These are phyloP conservation scores for Zaprionus tsacasi DNA, from an alignment of 1,140 invertebrate species.

Conservation along the genomic window DNA sequence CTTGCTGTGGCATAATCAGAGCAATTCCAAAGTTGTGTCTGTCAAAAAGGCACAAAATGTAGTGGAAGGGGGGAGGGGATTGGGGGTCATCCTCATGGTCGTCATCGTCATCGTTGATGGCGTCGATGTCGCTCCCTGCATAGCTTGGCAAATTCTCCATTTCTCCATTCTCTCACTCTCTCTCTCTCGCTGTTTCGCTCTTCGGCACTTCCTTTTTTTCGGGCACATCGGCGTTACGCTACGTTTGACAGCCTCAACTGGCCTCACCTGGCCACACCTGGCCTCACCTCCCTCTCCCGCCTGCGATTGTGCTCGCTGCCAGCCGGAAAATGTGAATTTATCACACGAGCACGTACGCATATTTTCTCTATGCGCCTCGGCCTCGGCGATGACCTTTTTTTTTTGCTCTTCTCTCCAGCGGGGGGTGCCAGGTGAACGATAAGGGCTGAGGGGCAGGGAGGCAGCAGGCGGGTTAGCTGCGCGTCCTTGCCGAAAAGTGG, in stretches of 20 bases:
- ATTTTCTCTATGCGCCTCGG: conserved; percentile 47
- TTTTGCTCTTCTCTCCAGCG: background rate
- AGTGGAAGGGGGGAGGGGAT: background rate
- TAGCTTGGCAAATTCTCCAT: conserved; percentile 19
- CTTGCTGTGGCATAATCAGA: conserved; percentile 70
- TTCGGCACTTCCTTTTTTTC: conserved; percentile 76
- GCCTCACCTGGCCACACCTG: conserved; percentile 31
- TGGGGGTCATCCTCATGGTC: conserved; percentile 24
- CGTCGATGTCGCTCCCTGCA: background rate
- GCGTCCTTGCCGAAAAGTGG: conserved; percentile 40
- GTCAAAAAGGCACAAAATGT: conserved; percentile 79
- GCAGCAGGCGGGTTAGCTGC: background rate
- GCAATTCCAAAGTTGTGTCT: conserved; percentile 78
- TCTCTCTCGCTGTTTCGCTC: background rate
- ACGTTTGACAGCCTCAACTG: conserved; percentile 67
- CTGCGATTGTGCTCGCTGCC: conserved; percentile 62
- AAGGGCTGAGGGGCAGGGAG: too few species aligned
- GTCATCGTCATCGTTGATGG: conserved; percentile 25
- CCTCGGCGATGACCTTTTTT: conserved; percentile 44
- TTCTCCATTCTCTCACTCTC: background rate
- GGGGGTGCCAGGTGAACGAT: background rate
- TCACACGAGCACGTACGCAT: conserved; percentile 81
- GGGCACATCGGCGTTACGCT: conserved; percentile 74
- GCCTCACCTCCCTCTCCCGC: background rate
- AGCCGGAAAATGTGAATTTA: conserved; percentile 82